Evolutionary conservation across 2,888 invertebrate genomes (phyloP), one percentile per base, ranked within the genome.

Genomic region (Tethea ocularis): DNA sequence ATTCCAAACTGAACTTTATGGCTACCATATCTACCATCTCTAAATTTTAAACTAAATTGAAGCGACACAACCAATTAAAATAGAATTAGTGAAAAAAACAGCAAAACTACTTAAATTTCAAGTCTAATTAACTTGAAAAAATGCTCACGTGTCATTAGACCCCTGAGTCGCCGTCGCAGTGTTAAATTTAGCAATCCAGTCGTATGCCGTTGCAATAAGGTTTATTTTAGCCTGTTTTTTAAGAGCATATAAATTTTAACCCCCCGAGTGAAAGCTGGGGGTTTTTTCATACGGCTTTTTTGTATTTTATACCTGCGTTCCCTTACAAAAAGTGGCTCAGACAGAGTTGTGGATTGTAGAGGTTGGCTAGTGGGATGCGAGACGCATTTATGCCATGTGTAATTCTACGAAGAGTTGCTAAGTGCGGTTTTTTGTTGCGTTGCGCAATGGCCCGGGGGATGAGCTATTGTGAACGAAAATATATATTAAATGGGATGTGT

Each of bases 71-170:
- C 72, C 76, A 76, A 80, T 83, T 84, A 85, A 84, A 84, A 83
- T 74, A 70, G 73, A 82, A 85, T 86, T 83, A 83, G 81, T 79
- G 64, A 70, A 76, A 77, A 29, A 78, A 65, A 77, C 68, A 33
- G 53, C 29, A 29, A 26, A 77, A 76, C 74, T 75, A 77, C 68
- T 63, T 75, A 68, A 77, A 80, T 81, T 75, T 73, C 68, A 76
- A 74, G 81, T 83, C 78, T 86, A 88, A 90, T 90, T 88, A 88
- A 86, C 84, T 20, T 80, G 76, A 77, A 80, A 86, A 86, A 84
- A 82, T 75, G 79, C 78, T 83, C 86, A 81, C 82, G 86, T 87
- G 86, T 88, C 88, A 87, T 90, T 88, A 88, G 88, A 88, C 87
- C 88, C 89, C 86, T 84, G 85, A 84, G 78, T 78, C 62, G 78